Conservation (phyloP, 2,113 vertebrate genomes). For the Paramisgurnus dabryanus region DNA sequence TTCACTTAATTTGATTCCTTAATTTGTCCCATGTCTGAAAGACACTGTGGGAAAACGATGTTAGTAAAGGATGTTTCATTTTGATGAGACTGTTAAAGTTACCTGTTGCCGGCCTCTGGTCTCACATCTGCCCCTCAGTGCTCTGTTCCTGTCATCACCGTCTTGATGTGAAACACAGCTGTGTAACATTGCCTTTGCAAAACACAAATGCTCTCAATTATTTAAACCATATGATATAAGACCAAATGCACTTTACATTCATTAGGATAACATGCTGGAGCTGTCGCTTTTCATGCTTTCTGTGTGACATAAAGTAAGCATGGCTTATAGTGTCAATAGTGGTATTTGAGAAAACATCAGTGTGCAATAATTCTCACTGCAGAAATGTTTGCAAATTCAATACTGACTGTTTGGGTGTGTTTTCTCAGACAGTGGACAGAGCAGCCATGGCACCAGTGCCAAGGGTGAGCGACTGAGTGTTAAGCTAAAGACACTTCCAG, state of each 20-base stretch:
- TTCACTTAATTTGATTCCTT: neutral
- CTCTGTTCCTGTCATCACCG: conserved; percentile 19
- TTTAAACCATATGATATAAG: neutral
- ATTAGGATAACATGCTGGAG: neutral
- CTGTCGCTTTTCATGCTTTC: neutral
- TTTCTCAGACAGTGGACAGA: conserved; percentile 82
- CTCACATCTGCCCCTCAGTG: conserved; percentile 41
- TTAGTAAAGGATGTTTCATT: conserved; percentile 34
- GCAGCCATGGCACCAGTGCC: conserved; percentile 71
- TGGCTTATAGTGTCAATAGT: neutral
- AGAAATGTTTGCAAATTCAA: neutral
- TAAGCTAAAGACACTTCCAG: conserved; percentile 84
- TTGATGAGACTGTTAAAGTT: conserved; percentile 45
- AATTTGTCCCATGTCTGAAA: neutral
- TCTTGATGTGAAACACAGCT: conserved; percentile 25
- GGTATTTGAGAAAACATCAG: neutral
- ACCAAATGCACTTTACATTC: neutral
- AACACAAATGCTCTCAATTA: conserved; percentile 14
- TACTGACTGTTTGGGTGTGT: neutral
- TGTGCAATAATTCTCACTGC: conserved; percentile 18
- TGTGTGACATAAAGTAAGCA: neutral
- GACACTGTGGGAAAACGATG: conserved; percentile 19
- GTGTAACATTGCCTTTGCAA: neutral
- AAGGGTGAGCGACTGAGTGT: conserved; percentile 85
- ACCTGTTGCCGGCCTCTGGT: conserved; percentile 62